phyloP scores from a whole-genome alignment of 2,888 invertebrate species.

The Oxyteleia sp. region DNA sequence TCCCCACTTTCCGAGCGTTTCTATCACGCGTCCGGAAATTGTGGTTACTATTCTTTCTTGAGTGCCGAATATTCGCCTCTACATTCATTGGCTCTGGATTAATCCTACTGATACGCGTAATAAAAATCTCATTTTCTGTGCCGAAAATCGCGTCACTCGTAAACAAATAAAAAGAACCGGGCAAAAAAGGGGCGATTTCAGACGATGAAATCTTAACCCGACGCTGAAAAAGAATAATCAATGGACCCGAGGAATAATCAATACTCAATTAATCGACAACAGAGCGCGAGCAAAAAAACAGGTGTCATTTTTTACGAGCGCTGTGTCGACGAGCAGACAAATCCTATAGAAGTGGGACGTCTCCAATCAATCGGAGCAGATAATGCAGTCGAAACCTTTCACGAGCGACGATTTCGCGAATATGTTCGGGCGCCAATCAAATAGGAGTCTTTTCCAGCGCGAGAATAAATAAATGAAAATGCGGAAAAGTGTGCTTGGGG shows the following conservation, averaged over 20 bases:
- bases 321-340: constrained; percentile 56
- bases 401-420: constrained; percentile 57
- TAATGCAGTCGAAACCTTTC: constrained; percentile 65
- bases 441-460: constrained; percentile 61
- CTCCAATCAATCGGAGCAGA: constrained; percentile 67
- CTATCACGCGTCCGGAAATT: constrained; percentile 63
- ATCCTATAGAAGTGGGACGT: constrained; percentile 64
- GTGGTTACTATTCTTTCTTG: constrained; percentile 58
- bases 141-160: constrained; percentile 3
- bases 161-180: constrained; percentile 1
- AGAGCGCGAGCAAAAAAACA: constrained; percentile 34
- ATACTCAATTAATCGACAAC: constrained; percentile 59
- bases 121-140: neutral
- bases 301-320: constrained; percentile 57
- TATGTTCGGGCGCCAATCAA: constrained; percentile 49
- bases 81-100: constrained; percentile 37
- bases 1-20: constrained; percentile 71
- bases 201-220: constrained; percentile 1
- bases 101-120: constrained; percentile 33
- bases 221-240: constrained; percentile 30
- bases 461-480: constrained; percentile 53
- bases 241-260: constrained; percentile 44
- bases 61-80: constrained; percentile 40
- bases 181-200: neutral
- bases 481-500: too few species aligned